Conservation (phyloP, 2,797 vertebrate genomes). For the Synaphobranchus kaupii region DNA sequence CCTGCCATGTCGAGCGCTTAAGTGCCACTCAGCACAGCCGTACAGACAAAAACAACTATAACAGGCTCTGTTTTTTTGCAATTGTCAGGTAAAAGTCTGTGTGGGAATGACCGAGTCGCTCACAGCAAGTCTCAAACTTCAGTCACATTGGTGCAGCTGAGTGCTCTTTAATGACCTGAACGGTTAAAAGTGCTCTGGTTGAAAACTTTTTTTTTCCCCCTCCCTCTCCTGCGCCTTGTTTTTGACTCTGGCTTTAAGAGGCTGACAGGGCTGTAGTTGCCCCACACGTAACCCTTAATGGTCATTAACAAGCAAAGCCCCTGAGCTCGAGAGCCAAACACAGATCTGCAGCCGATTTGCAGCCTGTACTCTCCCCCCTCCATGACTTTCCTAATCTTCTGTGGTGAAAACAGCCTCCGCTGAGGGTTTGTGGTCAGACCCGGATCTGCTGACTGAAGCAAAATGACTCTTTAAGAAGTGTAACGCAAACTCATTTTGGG, state of each 20-base stretch:
- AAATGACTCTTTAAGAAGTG: constrained; percentile 17
- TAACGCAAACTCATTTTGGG: background rate
- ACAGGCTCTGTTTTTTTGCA: background rate
- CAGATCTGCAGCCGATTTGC: background rate
- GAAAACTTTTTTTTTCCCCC: too few species aligned
- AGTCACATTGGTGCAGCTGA: background rate
- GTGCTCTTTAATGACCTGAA: background rate
- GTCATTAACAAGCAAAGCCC: background rate
- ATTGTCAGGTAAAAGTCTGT: background rate
- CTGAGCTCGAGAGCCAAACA: background rate
- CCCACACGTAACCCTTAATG: background rate
- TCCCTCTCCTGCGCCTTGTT: background rate
- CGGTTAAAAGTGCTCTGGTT: background rate
- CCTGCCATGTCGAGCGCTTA: background rate
- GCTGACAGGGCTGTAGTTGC: too few species aligned
- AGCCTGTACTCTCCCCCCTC: background rate
- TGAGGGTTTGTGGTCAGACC: background rate
- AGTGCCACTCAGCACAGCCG: background rate
- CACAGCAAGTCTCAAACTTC: background rate
- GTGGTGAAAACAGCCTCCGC: background rate
- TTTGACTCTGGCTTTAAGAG: background rate
- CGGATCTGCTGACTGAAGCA: constrained; percentile 10
- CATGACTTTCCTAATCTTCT: background rate
- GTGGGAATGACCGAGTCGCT: background rate
- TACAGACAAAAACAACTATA: background rate